phyloP scores from a whole-genome alignment of 2,888 invertebrate genomes.

The Ligdia adustata region DNA sequence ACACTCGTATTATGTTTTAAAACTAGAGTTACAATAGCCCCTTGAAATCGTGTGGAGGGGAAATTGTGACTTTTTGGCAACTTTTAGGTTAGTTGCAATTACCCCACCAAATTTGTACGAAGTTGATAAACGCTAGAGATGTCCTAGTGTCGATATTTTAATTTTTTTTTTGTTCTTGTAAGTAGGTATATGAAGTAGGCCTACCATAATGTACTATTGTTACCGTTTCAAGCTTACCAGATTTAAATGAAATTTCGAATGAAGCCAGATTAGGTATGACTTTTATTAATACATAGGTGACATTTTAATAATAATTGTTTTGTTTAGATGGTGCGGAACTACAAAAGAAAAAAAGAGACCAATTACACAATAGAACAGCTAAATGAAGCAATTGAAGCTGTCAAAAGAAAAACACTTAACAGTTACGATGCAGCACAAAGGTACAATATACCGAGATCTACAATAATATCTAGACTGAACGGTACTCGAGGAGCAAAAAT shows the following conservation, averaged over 20 bases:
- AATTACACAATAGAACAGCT: conserved; percentile 3
- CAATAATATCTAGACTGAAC: conserved; percentile 10
- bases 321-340: conserved; percentile 11
- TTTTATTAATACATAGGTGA: not conserved
- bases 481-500: conserved; percentile 13
- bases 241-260: not conserved
- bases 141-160: not conserved
- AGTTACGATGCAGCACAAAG: not conserved
- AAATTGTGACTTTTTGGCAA: too few relatives aligned
- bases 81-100: not conserved
- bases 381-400: not conserved
- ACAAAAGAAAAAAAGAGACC: conserved; percentile 12
- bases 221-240: not conserved
- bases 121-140: not conserved
- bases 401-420: not conserved
- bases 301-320: not conserved
- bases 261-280: too few relatives aligned
- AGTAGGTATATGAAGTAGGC: too few relatives aligned
- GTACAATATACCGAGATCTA: not conserved
- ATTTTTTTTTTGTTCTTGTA: too few relatives aligned
- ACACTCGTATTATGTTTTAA: too few relatives aligned
- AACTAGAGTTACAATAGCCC: not conserved
- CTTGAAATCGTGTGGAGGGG: conserved; percentile 11
- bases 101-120: not conserved
- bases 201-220: too few relatives aligned